phyloP scores from a whole-genome alignment of 2,797 vertebrate species.

The Diplodus puntazzo region DNA sequence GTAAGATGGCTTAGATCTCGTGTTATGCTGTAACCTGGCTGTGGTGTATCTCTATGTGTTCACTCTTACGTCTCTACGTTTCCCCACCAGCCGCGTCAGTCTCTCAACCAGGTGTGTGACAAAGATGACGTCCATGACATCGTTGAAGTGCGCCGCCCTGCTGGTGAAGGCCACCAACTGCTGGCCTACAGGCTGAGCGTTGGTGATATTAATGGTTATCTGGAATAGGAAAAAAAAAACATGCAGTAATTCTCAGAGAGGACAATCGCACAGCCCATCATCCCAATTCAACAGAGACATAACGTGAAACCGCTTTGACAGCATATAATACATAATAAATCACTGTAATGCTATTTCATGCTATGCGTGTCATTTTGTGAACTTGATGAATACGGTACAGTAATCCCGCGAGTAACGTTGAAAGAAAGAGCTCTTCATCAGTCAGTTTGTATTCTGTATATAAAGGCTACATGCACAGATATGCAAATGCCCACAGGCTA shows the following conservation, averaged over 20 bases:
- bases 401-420: conserved; percentile 38
- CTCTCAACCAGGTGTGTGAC: conserved; percentile 93
- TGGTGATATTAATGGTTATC: conserved; percentile 90
- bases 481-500: conserved; percentile 43
- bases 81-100: conserved; percentile 88
- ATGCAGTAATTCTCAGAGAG: background rate
- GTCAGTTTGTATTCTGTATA: conserved; percentile 25
- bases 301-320: conserved; percentile 21
- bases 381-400: conserved; percentile 17
- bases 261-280: background rate
- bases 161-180: conserved; percentile 90
- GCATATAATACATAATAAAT: conserved; percentile 22
- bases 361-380: conserved; percentile 28
- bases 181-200: conserved; percentile 87
- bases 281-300: conserved; percentile 8
- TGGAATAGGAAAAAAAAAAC: conserved; percentile 74
- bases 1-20: background rate
- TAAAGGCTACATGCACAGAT: conserved; percentile 26
- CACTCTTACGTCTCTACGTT: conserved; percentile 86
- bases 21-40: background rate
- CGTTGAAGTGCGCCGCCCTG: conserved; percentile 88
- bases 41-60: background rate
- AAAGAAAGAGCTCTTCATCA: conserved; percentile 13
- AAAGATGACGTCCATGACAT: conserved; percentile 94
- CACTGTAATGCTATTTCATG: conserved; percentile 7